Base-by-base conservation (phyloP, 1,140 invertebrate genomes). In the Pantala flavescens region DNA sequence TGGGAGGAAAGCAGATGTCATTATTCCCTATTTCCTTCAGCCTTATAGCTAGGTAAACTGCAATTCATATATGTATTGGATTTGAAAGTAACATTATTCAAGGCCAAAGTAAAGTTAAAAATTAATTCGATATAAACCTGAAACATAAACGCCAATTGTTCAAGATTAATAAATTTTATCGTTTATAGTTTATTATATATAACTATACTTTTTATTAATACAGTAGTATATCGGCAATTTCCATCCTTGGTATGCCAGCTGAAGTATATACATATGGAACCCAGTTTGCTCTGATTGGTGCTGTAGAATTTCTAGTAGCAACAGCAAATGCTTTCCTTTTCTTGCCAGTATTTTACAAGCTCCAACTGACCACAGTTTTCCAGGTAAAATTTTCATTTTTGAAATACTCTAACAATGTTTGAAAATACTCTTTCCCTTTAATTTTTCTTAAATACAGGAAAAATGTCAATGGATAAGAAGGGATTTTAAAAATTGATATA, bases 361-460 rank as follows among this genome's bases (percentile, higher is more conserved):
- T 73, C 5, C 21, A 28, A 43, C 85, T 96, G 7, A 91, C 90
- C 71, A 92, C 93, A 12, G 91, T 90, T 3, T 95, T 94, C 83
- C 91, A 95, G 88, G 93, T 94, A 86, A 80, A 76, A 74, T 12
- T 23, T 21, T 36, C 9, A 36, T 36, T 9, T 5, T 36, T 36
- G 2, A 36, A 36, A 9, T 36, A 36, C 9, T 36, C 9, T n/a
- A n/a, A n/a, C n/a, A n/a, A n/a, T n/a, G n/a, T n/a, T n/a, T n/a
- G n/a, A n/a, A n/a, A n/a, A n/a, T n/a, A n/a, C n/a, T n/a, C n/a
- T n/a, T n/a, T n/a, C n/a, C n/a, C n/a, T n/a, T n/a, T n/a, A n/a
- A n/a, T n/a, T n/a, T n/a, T n/a, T n/a, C n/a, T n/a, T n/a, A n/a
- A n/a, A n/a, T n/a, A n/a, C n/a, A n/a, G n/a, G n/a, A n/a, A n/a